These are phyloP conservation scores for Apus apus DNA, from an alignment of 2,113 vertebrate genomes.

Conservation along the genomic window DNA sequence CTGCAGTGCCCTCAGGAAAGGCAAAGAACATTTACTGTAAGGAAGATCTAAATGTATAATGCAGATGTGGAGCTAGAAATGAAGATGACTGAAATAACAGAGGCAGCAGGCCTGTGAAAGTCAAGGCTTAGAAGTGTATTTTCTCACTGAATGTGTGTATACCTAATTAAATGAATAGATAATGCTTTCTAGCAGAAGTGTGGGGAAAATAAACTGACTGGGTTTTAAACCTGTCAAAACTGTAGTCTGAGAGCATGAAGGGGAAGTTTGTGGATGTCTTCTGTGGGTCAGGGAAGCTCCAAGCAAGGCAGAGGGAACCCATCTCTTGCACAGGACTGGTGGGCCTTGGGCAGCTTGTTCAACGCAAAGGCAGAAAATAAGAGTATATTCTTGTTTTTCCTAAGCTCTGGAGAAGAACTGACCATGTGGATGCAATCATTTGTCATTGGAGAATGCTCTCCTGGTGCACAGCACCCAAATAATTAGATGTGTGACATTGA, in stretches of 20 bases:
- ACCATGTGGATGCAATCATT: neutral
- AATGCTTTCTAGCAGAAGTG: neutral
- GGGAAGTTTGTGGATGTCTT: neutral
- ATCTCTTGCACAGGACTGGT: too few relatives aligned
- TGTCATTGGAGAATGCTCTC: neutral
- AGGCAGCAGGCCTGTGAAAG: neutral
- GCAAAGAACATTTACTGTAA: neutral
- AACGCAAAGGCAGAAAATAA: neutral
- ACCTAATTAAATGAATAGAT: neutral
- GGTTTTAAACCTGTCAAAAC: neutral
- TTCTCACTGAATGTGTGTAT: neutral
- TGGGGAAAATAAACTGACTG: neutral
- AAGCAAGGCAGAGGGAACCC: neutral
- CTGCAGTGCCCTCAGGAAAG: neutral
- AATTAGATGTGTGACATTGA: accelerated
- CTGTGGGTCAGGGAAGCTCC: neutral
- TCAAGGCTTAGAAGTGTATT: neutral
- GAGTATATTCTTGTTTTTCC: neutral
- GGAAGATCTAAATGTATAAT: neutral
- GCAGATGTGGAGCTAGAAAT: neutral
- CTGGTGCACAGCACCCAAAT: neutral
- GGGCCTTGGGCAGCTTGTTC: neutral
- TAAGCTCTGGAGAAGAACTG: neutral
- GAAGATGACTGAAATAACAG: neutral
- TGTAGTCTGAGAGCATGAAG: neutral